phyloP scores from a whole-genome alignment of 2,113 vertebrate genomes.

The Rynchops niger region DNA sequence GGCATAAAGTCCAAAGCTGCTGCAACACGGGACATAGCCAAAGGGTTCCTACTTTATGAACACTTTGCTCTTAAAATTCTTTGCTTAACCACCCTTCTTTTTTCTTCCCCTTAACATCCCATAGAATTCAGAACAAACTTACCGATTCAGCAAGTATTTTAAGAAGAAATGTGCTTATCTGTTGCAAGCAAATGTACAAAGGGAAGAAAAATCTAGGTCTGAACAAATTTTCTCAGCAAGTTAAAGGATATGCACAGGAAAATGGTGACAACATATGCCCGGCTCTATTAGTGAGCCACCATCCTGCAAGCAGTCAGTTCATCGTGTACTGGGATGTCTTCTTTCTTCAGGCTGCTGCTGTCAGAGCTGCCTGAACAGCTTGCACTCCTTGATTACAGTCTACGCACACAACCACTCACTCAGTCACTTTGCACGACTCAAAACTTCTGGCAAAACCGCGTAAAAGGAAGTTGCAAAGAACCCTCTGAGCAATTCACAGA shows the following conservation, averaged over 20 bases:
- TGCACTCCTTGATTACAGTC: not conserved
- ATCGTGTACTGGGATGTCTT: not conserved
- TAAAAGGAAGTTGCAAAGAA: not conserved
- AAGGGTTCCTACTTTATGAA: not conserved
- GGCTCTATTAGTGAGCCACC: not conserved
- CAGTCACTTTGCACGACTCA: not conserved
- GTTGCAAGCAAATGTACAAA: not conserved
- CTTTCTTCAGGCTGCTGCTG: not conserved
- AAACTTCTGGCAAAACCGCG: not conserved
- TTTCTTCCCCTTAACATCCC: not conserved
- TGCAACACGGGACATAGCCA: not conserved
- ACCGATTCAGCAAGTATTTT: not conserved
- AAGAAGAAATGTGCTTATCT: not conserved
- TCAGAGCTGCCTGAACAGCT: slow-evolving; percentile 7
- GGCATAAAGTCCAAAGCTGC: not conserved
- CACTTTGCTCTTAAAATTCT: not conserved
- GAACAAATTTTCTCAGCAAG: not conserved
- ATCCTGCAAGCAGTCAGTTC: not conserved
- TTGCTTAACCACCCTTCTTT: not conserved
- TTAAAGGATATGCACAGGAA: not conserved
- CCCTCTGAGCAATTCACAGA: not conserved
- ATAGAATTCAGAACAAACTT: not conserved
- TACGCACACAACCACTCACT: rapidly evolving
- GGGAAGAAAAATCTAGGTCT: not conserved
- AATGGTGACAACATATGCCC: not conserved